phyloP scores from a whole-genome alignment of 2,888 invertebrate genomes.

The Hybos culiciformis region DNA sequence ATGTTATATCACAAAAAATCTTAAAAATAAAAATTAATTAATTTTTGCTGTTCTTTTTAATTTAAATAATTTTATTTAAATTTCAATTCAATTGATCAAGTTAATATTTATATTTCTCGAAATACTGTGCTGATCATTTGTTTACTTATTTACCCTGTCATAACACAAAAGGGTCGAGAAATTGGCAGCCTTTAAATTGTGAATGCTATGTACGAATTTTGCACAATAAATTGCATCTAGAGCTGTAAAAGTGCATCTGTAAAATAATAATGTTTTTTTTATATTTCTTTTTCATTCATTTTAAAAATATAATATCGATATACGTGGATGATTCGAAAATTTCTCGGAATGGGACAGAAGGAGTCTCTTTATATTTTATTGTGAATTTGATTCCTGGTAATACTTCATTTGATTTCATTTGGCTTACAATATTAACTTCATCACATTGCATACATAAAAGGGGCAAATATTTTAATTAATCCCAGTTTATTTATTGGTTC shows the following conservation, averaged over 20 bases:
- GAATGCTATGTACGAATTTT: constrained; percentile 91
- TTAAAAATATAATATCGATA: no score
- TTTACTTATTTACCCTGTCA: constrained; percentile 62
- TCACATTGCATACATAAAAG: no score
- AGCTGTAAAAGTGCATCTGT: constrained; percentile 84
- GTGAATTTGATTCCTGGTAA: no score
- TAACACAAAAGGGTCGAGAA: constrained; percentile 96
- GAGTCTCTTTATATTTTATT: no score
- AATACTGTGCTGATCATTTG: neutral
- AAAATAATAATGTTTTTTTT: no score
- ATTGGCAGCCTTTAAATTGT: constrained; percentile 86
- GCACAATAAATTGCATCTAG: constrained; percentile 95
- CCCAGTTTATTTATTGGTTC: no score
- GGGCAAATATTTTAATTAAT: no score
- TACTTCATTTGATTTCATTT: no score
- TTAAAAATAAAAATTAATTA: constrained; percentile 27
- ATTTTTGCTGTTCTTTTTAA: neutral
- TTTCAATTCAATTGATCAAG: neutral
- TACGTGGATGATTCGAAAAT: no score
- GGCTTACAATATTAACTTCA: no score
- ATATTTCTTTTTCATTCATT: no score
- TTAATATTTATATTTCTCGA: neutral
- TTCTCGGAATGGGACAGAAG: no score
- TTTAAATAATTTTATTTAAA: neutral
- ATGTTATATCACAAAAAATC: constrained; percentile 96